A percentile compares a stretch with the other conserved stretches of the same genome.
phyloP scores from a whole-genome alignment of 2,888 invertebrate genomes.

The Embidobia sp. region DNA sequence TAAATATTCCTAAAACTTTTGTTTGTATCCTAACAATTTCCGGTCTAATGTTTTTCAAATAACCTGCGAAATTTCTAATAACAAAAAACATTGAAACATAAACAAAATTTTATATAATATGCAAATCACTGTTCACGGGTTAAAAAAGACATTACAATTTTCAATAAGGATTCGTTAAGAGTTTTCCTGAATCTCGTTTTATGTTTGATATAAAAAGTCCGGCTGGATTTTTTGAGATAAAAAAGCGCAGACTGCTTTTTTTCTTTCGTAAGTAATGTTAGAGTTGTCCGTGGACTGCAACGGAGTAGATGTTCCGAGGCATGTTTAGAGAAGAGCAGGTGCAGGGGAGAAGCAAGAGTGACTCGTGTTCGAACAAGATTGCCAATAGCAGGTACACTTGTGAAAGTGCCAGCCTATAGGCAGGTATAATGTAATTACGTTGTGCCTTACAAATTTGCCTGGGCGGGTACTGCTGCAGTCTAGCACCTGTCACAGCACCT shows the following conservation, averaged over 20 bases:
- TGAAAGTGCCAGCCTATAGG: constrained; percentile 36
- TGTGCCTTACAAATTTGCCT: constrained; percentile 42
- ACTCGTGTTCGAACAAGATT: constrained; percentile 48
- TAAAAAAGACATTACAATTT: too few species aligned
- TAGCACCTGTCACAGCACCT: constrained; percentile 41
- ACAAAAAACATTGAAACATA: too few species aligned
- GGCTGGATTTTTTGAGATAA: too few species aligned
- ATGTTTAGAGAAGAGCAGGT: constrained; percentile 48
- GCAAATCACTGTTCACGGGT: too few species aligned
- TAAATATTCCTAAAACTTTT: too few species aligned
- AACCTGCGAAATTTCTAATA: too few species aligned
- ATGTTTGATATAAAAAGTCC: too few species aligned
- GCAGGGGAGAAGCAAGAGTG: constrained; percentile 35
- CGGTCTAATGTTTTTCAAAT: too few species aligned
- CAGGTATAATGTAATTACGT: constrained; percentile 51
- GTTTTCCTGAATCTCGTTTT: too few species aligned
- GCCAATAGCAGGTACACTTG: constrained; percentile 52
- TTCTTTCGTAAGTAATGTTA: constrained; percentile 6
- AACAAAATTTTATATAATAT: too few species aligned
- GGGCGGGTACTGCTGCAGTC: constrained; percentile 23
- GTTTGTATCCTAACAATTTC: too few species aligned
- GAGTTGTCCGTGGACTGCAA: constrained; percentile 10
- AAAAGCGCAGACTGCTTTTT: neutral
- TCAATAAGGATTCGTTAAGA: too few species aligned
- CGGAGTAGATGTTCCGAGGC: constrained; percentile 23